These are phyloP conservation scores for Halictus ligatus DNA, from an alignment of 2,888 invertebrate genomes.

Conservation along the genomic window DNA sequence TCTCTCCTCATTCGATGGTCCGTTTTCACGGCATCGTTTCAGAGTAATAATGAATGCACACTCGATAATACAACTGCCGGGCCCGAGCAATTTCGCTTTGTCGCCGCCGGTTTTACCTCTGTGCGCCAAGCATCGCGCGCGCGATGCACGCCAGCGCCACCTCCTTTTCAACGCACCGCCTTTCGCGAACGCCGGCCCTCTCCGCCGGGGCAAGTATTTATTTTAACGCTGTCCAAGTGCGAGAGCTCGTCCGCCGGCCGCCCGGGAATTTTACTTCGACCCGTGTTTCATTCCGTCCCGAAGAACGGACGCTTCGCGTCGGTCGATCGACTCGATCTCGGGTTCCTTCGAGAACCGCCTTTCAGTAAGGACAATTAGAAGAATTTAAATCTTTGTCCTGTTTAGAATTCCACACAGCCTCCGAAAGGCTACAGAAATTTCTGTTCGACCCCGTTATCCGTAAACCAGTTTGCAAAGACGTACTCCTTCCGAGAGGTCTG, in stretches of 20 bases:
- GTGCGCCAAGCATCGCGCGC: not conserved
- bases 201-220: not conserved
- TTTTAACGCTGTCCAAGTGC: not conserved
- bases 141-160: not conserved
- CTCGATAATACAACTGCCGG: slow-evolving; percentile 48
- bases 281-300: not conserved
- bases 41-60: slow-evolving; percentile 54
- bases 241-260: not conserved
- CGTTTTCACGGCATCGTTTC: slow-evolving; percentile 46
- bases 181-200: not conserved
- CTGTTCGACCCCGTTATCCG: too few relatives aligned
- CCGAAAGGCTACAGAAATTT: too few relatives aligned
- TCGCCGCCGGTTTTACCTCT: slow-evolving; percentile 21
- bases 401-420: too few relatives aligned
- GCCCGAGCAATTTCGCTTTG: slow-evolving; percentile 28
- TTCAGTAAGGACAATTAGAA: too few relatives aligned
- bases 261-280: not conserved
- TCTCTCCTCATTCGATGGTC: slow-evolving; percentile 62
- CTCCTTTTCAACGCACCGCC: slow-evolving; percentile 20
- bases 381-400: too few relatives aligned
- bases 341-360: not conserved
- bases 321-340: not conserved
- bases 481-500: too few relatives aligned
- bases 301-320: not conserved
- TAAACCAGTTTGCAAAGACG: too few relatives aligned